Base-by-base conservation (phyloP, 2,888 invertebrate species). In the Thymelicus sylvestris region DNA sequence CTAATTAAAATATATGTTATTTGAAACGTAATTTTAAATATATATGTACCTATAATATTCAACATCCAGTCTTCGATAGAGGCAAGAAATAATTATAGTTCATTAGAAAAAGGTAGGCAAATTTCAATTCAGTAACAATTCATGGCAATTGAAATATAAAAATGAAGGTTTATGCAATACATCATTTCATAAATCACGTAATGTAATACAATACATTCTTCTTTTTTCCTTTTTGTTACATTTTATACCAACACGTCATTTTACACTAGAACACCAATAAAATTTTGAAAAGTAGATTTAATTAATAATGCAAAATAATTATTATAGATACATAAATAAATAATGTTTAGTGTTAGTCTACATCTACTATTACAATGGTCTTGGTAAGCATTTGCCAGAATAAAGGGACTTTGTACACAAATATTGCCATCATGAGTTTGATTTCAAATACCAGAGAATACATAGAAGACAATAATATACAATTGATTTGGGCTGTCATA, bases 1-100 rank as follows among this genome's bases (percentile, higher is more conserved):
- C 68, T 68, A 62, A 68, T 68, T 68, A 68, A 55, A 68, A 39
- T 62, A 62, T 68, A 68, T 63, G 68, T 55, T 61, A 48, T 24
- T 48, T 61, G n/a, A 61, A 52, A 19, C 19, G 7, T 19, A 19
- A 8, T 13, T 31, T 15, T 24, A 48, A 2, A 50, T 0, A 60
- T 15, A 55, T 7, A 55, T 19, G 38, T 41, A 38, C 10, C 7
- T n/a, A n/a, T 7, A 41, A 19, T 24, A 15, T 31, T 50, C 15
- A 66, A 66, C 59, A 38, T 39, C 61, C 67, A 67, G 67, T 67
- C 67, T 67, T 67, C 39, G n/a, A 12, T 10, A 38, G 7, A 52
- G 67, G 67, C 67, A 67, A 67, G 67, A 67, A 31, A 55, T 67
- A 67, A 61, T 59, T 60, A 31, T 15, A 66, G 12, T 41, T 55